phyloP scores from a whole-genome alignment of 2,113 vertebrate species.

The Plestiodon gilberti region DNA sequence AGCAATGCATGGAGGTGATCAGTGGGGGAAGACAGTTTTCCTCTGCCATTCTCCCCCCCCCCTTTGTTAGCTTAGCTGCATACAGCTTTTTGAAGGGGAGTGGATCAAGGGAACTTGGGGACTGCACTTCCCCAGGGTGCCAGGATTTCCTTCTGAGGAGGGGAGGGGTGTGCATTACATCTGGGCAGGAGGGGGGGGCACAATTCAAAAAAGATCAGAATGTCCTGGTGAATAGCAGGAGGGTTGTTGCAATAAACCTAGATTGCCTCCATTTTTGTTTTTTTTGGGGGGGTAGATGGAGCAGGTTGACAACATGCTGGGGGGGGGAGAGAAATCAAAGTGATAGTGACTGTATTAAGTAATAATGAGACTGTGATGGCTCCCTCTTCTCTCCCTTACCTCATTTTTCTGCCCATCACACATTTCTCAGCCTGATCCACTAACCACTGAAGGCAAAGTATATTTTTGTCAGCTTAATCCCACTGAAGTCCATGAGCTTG shows the following conservation, averaged over 20 bases:
- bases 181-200: constrained; percentile 7
- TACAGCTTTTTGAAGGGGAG: constrained; percentile 1
- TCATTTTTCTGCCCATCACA: not conserved
- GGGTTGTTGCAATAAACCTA: not conserved
- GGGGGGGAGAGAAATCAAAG: not conserved
- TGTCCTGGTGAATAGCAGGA: not conserved
- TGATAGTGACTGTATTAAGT: not conserved
- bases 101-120: not conserved
- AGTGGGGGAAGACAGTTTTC: not conserved
- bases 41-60: not conserved
- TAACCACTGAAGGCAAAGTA: not conserved
- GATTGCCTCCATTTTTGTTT: constrained; percentile 4
- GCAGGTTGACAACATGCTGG: not conserved
- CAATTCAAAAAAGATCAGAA: not conserved
- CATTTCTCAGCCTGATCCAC: not conserved
- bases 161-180: not conserved
- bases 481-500: not conserved
- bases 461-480: not conserved
- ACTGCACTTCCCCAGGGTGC: not conserved
- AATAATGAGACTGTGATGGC: not conserved
- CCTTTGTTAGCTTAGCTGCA: constrained; percentile 23
- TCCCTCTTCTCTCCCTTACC: not conserved
- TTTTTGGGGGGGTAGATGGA: not conserved
- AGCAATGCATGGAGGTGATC: not conserved
- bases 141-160: not conserved